Base-by-base conservation (phyloP, 2,888 invertebrate genomes). In the Melinaea marsaeus region DNA sequence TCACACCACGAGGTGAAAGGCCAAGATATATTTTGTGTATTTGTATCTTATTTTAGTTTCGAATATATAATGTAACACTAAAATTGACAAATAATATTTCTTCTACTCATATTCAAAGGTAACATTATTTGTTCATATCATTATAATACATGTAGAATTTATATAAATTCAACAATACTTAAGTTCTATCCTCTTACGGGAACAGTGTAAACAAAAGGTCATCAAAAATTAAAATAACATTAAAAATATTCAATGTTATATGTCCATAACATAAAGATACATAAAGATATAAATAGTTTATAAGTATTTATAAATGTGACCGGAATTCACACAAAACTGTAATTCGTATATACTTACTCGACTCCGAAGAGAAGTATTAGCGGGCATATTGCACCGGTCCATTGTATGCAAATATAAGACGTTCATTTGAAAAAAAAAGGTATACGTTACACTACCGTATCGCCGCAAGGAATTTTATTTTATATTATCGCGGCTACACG, bases 371-470 rank as follows among this genome's bases (percentile, higher is more conserved):
- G 55, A 63, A 71, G 76, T 78, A 83, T 86, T 85, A 84, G 85
- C 81, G 75, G 73, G 73, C 88, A 86, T 88, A 88, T 86, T 86
- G 88, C 88, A 86, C 86, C 83, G 73, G 62, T 65, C 81, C 83
- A 90, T 90, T 90, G 90, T 90, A 90, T 90, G 90, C 90, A 85
- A 90, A 90, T 88, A 70, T 64, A 62, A 56, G 70, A 86, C 88
- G 85, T 88, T 82, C 83, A 84, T 86, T 85, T 84, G 72, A 75
- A 81, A 75, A 77, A 81, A 83, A 83, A 81, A 80, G 77, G 70
- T 73, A 69, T 71, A 73, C 64, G 62, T 55, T 68, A 72, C 72
- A 74, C 72, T 71, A 76, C 79, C 74, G 81, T 79, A 80, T 79
- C 80, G 75, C 71, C 70, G 68, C 66, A 69, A 57, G 74, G 78